Evolutionary conservation across 35 echinoderm and acorn worm species (phyloP), one percentile per base, ranked within the genome.

Genomic region (Heliocidaris erythrogramma): DNA sequence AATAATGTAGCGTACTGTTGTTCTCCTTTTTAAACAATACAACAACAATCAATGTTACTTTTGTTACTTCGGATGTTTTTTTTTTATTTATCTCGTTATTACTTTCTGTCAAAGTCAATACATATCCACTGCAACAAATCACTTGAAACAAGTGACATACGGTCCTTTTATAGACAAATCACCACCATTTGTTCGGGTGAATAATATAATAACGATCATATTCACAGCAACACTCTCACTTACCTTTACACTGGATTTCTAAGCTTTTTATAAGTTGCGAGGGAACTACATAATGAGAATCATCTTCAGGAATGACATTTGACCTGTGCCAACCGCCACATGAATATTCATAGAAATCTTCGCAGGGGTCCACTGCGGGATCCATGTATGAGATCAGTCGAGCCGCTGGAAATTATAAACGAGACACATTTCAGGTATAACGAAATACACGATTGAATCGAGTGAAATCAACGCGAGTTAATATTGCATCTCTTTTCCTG

Each of bases 321-420:
- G 93, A 91, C 27, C 59, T 88, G 10, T 88, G 60, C 98, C 98
- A 99, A 35, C 98, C 98, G 9, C 98, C 98, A 94, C 98, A 99
- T 56, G 98, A 92, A 93, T 99, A 99, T 85, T 95, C 95, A 61
- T 97, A 99, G 94, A 99, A 99, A 86, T 99, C 97, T 42, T 94
- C 92, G 87, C 98, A 99, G 48, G 98, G 98, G 85, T 99, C 96
- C 48, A 93, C 94, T 8, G 60, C 49, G 14, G 50, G 29, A 85
- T 99, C 94, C 98, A 99, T 97, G 59, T 94, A 94, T 53, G 86
- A 48, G 18, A 96, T 84, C 47, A 96, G 49, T 65, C 86, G 49
- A 90, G 71, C 85, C 30, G 93, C 95, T 94, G 86, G 21, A 92
- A 30, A 92, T 30, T 30, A 13, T 52, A 59, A 52, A 59, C 6